These are phyloP conservation scores for Catostomus latipinnis DNA, from an alignment of 2,797 vertebrate genomes.

Conservation along the genomic window DNA sequence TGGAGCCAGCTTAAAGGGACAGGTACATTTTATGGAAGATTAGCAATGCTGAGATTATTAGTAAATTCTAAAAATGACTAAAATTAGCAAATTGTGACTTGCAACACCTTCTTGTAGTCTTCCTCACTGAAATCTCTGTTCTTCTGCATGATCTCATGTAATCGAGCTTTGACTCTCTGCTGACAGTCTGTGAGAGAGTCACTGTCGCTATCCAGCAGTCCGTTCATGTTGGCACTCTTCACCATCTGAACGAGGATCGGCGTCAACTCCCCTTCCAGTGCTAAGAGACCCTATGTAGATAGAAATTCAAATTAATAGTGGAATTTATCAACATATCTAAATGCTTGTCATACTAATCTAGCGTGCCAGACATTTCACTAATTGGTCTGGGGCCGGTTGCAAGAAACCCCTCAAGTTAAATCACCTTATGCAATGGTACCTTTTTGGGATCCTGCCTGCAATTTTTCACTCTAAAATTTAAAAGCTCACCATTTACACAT, in stretches of 20 bases:
- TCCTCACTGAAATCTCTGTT: slow-evolving; percentile 80
- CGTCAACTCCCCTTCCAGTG: slow-evolving; percentile 87
- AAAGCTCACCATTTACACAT: too few species aligned
- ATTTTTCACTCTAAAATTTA: too few species aligned
- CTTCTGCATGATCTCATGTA: slow-evolving; percentile 89
- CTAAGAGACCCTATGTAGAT: slow-evolving; percentile 81
- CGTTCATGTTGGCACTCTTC: slow-evolving; percentile 92
- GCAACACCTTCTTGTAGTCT: slow-evolving; percentile 82
- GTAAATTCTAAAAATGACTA: background rate
- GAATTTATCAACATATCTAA: too few species aligned
- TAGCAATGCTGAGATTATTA: background rate
- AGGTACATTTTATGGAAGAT: background rate
- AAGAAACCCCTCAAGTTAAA: too few species aligned
- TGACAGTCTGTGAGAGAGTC: slow-evolving; percentile 89
- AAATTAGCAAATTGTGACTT: background rate
- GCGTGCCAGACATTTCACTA: too few species aligned
- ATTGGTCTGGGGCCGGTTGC: too few species aligned
- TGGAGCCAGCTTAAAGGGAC: slow-evolving; percentile 79
- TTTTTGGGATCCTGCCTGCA: too few species aligned
- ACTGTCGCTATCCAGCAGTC: slow-evolving; percentile 87
- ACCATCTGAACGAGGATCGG: slow-evolving; percentile 92
- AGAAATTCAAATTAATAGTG: background rate
- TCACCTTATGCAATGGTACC: too few species aligned
- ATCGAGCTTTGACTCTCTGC: slow-evolving; percentile 84
- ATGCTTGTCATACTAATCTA: too few species aligned